phyloP scores from a whole-genome alignment of 2,797 vertebrate genomes.

The Lepidocolaptes lacrymiger region DNA sequence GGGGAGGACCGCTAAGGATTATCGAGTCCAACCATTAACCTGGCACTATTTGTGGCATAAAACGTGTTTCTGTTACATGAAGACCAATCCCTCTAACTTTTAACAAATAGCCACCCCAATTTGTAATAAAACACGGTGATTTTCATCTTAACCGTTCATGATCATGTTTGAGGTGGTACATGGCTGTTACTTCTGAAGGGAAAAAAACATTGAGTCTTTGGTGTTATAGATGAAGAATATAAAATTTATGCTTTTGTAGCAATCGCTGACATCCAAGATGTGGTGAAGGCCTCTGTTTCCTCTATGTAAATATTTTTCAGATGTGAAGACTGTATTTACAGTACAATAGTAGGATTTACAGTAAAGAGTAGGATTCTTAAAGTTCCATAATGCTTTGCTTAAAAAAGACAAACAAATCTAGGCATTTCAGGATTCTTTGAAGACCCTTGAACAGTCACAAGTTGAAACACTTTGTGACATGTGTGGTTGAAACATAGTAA shows the following conservation, averaged over 20 bases:
- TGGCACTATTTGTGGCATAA: neutral
- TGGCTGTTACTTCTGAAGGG: neutral
- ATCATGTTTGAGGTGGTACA: neutral
- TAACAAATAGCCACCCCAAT: neutral
- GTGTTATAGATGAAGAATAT: neutral
- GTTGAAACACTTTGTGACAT: neutral
- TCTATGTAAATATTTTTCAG: neutral
- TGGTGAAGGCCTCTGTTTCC: neutral
- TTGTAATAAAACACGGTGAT: neutral
- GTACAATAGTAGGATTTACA: too few relatives aligned
- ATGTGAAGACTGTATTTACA: neutral
- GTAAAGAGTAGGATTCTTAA: neutral
- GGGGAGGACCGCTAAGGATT: neutral
- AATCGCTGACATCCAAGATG: neutral
- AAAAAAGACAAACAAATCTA: neutral
- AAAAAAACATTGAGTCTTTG: neutral
- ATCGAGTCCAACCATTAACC: neutral
- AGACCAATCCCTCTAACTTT: neutral
- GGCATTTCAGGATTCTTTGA: neutral
- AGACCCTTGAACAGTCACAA: neutral
- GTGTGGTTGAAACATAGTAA: neutral
- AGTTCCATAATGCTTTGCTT: neutral
- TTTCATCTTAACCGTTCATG: neutral
- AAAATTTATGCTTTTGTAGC: neutral
- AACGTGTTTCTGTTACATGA: fast-evolving